Evolutionary conservation across 2,888 invertebrate species (phyloP), one percentile per base, ranked within the genome.

Genomic region (Caprella mutica): DNA sequence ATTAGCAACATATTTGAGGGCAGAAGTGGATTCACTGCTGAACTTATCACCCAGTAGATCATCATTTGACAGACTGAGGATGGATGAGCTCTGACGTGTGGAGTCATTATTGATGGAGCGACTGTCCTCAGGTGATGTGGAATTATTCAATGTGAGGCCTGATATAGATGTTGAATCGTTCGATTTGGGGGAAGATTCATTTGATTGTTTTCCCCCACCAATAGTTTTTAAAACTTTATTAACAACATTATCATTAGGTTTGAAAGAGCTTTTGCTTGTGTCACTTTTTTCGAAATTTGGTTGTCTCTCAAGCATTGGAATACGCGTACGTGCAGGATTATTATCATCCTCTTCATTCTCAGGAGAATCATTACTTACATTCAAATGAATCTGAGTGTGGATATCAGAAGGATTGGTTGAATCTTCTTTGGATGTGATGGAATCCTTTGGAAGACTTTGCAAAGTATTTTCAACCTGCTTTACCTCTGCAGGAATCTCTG

Each of bases 1-100:
- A 14, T 48, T 27, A 14, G 29, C 29, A 30, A 27, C 29, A 26
- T 48, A 48, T 30, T 48, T 30, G 29, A 48, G 48, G 2, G 29
- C 48, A n/a, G 48, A 48, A 5, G 48, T 48, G 12, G 48, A 48
- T n/a, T 48, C 48, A n/a, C 48, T 48, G 30, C 48, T 48, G 5
- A 48, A 19, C 3, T 9, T 30, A 30, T 48, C 48, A 9, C 48
- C 48, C 6, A 24, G n/a, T 27, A 9, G 9, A 33, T 8, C 48
- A 30, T 29, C 30, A 8, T n/a, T 19, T 30, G n/a, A 19, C 8
- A 27, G 5, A 29, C 30, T 48, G 3, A 6, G 30, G 21, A n/a
- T 24, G 14, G 48, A 48, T 3, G 46, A 27, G 1, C 19, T 17
- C 17, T 29, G 23, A 2, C 21, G 19, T n/a, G 5, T n/a, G 5